Conservation (phyloP, 2,113 vertebrate species). For the Oreochromis aureus region DNA sequence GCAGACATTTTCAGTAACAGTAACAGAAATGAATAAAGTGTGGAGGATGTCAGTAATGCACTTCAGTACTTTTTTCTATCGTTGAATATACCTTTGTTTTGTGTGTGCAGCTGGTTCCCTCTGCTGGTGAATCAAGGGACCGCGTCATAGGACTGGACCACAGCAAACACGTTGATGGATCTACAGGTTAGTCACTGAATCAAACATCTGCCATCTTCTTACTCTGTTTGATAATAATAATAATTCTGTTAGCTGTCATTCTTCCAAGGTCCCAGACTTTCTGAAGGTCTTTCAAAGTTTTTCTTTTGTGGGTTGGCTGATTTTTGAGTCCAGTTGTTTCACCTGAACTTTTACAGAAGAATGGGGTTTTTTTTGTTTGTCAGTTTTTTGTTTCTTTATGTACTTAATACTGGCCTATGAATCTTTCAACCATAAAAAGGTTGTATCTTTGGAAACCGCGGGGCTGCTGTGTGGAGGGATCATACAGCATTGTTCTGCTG, state of each 20-base stretch:
- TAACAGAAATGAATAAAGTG: background rate
- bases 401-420: background rate
- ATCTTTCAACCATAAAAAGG: background rate
- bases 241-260: background rate
- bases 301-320: background rate
- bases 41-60: background rate
- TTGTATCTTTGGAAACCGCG: background rate
- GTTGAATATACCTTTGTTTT: background rate
- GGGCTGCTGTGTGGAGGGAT: background rate
- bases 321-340: background rate
- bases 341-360: background rate
- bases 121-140: conserved; percentile 72
- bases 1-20: background rate
- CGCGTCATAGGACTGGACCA: conserved; percentile 49
- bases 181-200: conserved; percentile 62
- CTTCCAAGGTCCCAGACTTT: background rate
- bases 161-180: conserved; percentile 62
- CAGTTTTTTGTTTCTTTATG: background rate
- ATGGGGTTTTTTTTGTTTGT: background rate
- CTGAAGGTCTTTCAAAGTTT: background rate
- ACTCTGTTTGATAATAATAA: background rate
- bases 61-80: background rate
- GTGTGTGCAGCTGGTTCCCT: conserved; percentile 73
- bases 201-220: background rate
- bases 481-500: background rate